phyloP scores from a whole-genome alignment of 2,797 vertebrate genomes.

The Hypotaenidia okinawae region DNA sequence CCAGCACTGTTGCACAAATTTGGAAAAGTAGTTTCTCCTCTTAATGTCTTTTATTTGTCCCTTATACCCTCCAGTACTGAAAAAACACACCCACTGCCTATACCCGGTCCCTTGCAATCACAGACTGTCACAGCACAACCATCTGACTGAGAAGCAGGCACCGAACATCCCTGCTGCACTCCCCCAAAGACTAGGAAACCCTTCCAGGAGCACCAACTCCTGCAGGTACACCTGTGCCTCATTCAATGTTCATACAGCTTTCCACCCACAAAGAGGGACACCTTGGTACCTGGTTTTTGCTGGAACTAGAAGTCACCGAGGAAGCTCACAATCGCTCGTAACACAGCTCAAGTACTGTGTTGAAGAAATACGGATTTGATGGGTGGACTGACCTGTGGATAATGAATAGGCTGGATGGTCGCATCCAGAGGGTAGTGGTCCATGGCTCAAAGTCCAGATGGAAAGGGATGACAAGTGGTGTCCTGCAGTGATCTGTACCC shows the following conservation, averaged over 20 bases:
- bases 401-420: too few relatives aligned
- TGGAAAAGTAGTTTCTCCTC: not conserved
- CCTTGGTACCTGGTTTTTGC: not conserved
- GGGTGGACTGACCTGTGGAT: too few relatives aligned
- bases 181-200: not conserved
- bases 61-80: not conserved
- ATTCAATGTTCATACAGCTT: not conserved
- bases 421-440: too few relatives aligned
- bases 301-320: not conserved
- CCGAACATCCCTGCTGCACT: not conserved
- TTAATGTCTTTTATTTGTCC: not conserved
- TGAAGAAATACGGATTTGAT: too few relatives aligned
- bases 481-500: too few relatives aligned
- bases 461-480: too few relatives aligned
- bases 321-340: not conserved
- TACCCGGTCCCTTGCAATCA: not conserved
- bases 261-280: not conserved
- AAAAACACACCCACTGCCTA: not conserved
- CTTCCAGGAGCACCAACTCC: not conserved
- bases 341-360: not conserved
- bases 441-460: too few relatives aligned
- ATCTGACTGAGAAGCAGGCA: not conserved
- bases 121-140: not conserved
- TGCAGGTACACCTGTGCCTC: fast-evolving
- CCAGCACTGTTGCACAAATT: not conserved